Evolutionary conservation across 2,113 vertebrate genomes (phyloP).

Genomic region (Peromyscus californicus): DNA sequence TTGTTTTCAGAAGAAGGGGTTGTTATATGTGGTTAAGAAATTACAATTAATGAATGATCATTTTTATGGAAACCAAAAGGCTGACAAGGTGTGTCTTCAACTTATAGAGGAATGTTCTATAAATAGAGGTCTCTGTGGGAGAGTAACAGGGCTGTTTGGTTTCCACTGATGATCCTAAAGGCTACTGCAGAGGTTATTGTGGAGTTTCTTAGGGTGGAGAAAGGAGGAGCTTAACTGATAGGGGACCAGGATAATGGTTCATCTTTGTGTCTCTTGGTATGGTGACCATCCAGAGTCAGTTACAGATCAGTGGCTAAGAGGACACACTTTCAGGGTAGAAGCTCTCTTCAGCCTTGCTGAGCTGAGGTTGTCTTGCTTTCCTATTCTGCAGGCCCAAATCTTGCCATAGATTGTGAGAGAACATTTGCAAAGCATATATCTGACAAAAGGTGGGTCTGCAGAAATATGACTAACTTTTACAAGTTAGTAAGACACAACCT

Average conservation of each 20-base stretch:
- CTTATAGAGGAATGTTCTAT: constrained; percentile 66
- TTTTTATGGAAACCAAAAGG: constrained; percentile 81
- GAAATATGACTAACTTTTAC: neutral
- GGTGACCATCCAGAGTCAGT: neutral
- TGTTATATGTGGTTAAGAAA: constrained; percentile 76
- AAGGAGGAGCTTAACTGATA: neutral
- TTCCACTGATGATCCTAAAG: constrained; percentile 36
- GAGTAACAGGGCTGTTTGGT: constrained; percentile 35
- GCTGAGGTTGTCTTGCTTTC: neutral
- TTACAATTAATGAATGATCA: constrained; percentile 84
- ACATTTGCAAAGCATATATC: neutral
- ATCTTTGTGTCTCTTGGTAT: neutral
- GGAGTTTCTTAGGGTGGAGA: neutral
- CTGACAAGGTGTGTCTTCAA: constrained; percentile 65
- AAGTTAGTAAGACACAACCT: neutral
- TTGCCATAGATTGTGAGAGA: neutral
- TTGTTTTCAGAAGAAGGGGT: constrained; percentile 64
- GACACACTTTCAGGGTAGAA: neutral
- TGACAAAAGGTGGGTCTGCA: neutral
- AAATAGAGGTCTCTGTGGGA: neutral
- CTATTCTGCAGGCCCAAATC: neutral
- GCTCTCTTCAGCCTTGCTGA: neutral
- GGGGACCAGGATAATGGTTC: neutral
- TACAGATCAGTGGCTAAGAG: neutral
- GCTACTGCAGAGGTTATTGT: neutral